These are phyloP conservation scores for Hartigia nigra DNA, from an alignment of 2,888 invertebrate species.

Conservation along the genomic window DNA sequence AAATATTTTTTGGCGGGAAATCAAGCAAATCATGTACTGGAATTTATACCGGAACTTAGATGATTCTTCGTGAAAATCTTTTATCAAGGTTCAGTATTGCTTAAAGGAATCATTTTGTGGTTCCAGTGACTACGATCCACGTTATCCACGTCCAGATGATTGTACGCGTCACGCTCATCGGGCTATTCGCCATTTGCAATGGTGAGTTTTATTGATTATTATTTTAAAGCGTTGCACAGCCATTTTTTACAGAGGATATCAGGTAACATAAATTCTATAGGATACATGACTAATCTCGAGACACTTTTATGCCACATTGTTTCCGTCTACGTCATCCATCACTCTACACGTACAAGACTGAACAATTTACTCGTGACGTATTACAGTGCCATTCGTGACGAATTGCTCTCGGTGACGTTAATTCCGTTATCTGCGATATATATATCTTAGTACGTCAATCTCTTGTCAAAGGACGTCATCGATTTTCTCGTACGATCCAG, in stretches of 20 bases:
- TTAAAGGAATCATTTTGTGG: not conserved
- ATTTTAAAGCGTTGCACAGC: not conserved
- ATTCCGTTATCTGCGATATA: not conserved
- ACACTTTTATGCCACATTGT: not conserved
- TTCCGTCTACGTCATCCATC: not conserved
- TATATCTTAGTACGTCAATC: not conserved
- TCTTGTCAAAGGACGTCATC: not conserved
- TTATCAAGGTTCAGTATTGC: not conserved
- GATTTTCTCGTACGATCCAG: not conserved
- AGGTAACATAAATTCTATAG: not conserved
- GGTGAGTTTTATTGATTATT: conserved; percentile 37
- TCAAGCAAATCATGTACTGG: not conserved
- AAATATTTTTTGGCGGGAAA: not conserved
- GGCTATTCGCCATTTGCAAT: conserved; percentile 35
- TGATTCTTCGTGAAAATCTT: not conserved
- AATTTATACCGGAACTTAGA: not conserved
- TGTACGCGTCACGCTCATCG: conserved; percentile 37
- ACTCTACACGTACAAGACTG: not conserved
- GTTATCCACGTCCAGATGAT: conserved; percentile 45
- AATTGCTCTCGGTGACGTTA: not conserved
- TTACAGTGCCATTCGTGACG: not conserved
- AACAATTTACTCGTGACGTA: not conserved
- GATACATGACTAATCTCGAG: not conserved
- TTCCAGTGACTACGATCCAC: conserved; percentile 15
- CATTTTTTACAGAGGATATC: not conserved